Evolutionary conservation across 2,797 vertebrate species (phyloP).

Genomic region (Eleutherodactylus coqui): DNA sequence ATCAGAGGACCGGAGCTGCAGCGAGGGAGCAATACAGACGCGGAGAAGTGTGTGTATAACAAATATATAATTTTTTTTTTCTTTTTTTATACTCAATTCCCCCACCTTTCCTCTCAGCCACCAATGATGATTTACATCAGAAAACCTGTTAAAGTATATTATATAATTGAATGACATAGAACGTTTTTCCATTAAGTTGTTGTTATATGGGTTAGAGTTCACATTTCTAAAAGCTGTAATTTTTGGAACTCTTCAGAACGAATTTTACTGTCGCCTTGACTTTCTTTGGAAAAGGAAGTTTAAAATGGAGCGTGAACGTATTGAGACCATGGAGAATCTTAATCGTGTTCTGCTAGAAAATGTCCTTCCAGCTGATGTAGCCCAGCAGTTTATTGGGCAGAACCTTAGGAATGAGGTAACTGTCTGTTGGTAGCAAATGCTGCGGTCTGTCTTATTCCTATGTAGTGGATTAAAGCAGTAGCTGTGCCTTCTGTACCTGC

Average conservation of each 20-base stretch:
- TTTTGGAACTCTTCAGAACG: conserved; percentile 77
- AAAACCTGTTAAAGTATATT: no score
- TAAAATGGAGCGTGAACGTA: conserved; percentile 81
- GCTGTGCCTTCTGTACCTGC: conserved; percentile 43
- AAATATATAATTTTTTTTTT: no score
- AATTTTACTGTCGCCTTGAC: conserved; percentile 85
- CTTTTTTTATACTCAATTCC: no score
- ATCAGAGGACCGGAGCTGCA: no score
- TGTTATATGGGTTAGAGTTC: not conserved
- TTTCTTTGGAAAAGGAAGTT: conserved; percentile 87
- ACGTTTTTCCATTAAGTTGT: no score
- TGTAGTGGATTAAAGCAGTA: not conserved
- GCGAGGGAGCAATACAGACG: no score
- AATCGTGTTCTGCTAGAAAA: conserved; percentile 88
- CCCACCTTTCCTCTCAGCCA: no score
- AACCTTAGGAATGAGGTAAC: conserved; percentile 82
- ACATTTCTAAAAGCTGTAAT: not conserved
- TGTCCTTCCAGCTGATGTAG: conserved; percentile 85
- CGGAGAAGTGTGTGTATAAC: no score
- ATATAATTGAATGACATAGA: no score
- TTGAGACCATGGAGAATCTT: conserved; percentile 88
- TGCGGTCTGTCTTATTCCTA: not conserved
- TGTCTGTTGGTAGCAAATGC: not conserved
- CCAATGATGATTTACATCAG: no score
- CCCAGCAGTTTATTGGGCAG: conserved; percentile 86